A percentile compares a stretch with the other conserved stretches of the same genome.
Evolutionary conservation across 2,797 vertebrate species (phyloP).

Genomic region (Melanotaenia parkinsoni): DNA sequence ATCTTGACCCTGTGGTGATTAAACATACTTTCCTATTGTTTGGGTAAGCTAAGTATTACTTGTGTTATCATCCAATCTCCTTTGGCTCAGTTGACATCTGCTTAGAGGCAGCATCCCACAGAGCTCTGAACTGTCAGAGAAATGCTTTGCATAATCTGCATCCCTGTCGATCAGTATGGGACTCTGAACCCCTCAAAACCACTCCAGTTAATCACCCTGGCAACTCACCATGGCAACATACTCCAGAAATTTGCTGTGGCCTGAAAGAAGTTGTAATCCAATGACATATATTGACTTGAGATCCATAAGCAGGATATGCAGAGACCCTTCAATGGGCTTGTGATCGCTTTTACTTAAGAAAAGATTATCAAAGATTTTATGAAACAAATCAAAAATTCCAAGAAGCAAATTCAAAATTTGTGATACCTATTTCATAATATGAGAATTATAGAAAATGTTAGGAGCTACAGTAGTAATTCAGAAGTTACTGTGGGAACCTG

Average conservation of each 20-base stretch:
- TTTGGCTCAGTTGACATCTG: constrained; percentile 34
- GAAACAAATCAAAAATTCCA: neutral
- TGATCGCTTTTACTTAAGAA: neutral
- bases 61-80: constrained; percentile 33
- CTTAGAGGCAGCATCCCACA: constrained; percentile 41
- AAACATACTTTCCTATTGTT: constrained; percentile 27
- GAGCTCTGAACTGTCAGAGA: constrained; percentile 44
- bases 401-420: neutral
- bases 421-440: neutral
- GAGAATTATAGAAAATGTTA: neutral
- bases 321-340: neutral
- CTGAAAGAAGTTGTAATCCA: constrained; percentile 4
- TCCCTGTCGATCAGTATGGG: constrained; percentile 50
- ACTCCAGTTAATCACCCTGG: constrained; percentile 22
- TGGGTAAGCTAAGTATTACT: constrained; percentile 35
- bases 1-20: constrained; percentile 34
- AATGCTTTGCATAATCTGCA: constrained; percentile 52
- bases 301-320: neutral
- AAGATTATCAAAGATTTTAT: neutral
- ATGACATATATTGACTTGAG: constrained; percentile 1
- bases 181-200: constrained; percentile 28
- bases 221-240: constrained; percentile 28
- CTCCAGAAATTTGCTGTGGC: constrained; percentile 12
- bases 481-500: neutral
- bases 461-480: neutral